Evolutionary conservation across 2,113 vertebrate genomes (phyloP), one percentile per base, ranked within the genome.

Genomic region (Megaceryle maxima): DNA sequence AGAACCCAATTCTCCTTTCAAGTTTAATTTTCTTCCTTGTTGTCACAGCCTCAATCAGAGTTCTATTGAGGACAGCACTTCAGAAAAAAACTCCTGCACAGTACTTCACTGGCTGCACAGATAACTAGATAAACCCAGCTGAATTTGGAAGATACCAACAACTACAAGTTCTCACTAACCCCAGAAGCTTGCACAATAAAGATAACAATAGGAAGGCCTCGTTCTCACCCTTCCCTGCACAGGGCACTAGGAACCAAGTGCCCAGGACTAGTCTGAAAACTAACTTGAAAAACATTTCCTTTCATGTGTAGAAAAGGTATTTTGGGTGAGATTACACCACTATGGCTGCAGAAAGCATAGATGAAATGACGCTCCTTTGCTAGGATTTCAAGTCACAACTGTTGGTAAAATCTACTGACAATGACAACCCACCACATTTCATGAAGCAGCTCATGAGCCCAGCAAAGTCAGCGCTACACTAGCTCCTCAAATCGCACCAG

Each of bases 201-300:
- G 12, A 6, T 8, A 43, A 55, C 16, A 33, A 29, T 11, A 24
- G 14, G 17, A 4, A 60, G 29, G 24, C 7, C 16, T 56, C 33
- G 43, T 28, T 15, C 57, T 55, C 44, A 11, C 33, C 26, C 22
- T 67, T 24, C 33, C 18, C 35, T 29, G 19, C 35, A 25, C 21
- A 33, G 11, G 15, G 5, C 18, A 50, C 7, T 18, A 63, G 19
- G 77, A 92, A 66, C 5, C 24, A 51, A 35, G 14, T 1, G 7
- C 16, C 3, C 0, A 0, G 1, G 25, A n/a, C 33, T 22, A 51
- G 12, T 8, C 5, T 0, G 0, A 80, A 17, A 56, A n/a, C 13
- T 16, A 56, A n/a, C 15, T 17, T 6, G 6, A 25, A 64, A 56
- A 83, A 69, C 1, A 1, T 24, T 78, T 48, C 35, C 10, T 7